Evolutionary conservation across 2,113 vertebrate species (phyloP).

Genomic region (Geococcyx californianus): DNA sequence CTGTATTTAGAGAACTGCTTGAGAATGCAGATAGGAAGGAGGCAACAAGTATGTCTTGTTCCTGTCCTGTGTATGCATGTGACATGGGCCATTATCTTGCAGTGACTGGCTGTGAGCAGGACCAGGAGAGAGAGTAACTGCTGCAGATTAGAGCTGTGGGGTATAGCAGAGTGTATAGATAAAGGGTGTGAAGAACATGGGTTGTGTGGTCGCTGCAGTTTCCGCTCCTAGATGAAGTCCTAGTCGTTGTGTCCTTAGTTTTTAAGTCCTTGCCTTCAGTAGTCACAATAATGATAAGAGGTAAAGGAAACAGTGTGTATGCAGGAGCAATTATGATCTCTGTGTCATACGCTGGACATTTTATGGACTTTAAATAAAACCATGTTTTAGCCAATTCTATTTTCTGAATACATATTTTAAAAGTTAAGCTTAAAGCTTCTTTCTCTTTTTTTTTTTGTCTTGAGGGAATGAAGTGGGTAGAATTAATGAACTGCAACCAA

Average conservation of each 20-base stretch:
- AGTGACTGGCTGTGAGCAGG: not conserved
- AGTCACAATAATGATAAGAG: not conserved
- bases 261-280: not conserved
- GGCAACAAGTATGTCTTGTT: not conserved
- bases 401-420: not conserved
- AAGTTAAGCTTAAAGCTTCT: not conserved
- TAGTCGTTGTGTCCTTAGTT: not conserved
- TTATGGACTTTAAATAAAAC: not conserved
- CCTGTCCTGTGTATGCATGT: rapidly evolving
- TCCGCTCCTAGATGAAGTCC: not conserved
- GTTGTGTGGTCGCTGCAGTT: not conserved
- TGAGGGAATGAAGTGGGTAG: not conserved
- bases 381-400: not conserved
- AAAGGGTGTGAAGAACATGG: not conserved
- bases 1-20: not conserved
- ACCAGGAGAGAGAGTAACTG: not conserved
- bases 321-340: not conserved
- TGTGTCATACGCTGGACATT: not conserved
- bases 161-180: not conserved
- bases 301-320: not conserved
- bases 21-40: not conserved
- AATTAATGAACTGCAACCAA: not conserved
- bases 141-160: not conserved
- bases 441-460: not conserved
- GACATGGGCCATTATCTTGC: not conserved